Conservation (phyloP, 53 echinoderm and acorn worm species). For the Pentamera pediparva region DNA sequence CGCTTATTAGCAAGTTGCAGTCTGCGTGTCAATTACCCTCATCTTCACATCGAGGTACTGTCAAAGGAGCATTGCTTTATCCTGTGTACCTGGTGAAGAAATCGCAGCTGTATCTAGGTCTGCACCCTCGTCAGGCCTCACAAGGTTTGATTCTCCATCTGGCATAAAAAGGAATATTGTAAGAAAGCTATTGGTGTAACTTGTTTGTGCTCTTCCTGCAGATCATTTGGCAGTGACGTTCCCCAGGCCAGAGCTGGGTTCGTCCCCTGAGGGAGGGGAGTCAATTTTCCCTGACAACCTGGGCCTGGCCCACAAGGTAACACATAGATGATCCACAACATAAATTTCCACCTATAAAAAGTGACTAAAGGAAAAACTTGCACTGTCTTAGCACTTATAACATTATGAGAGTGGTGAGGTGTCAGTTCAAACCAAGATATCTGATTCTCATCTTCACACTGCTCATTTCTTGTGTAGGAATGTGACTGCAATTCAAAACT, state of each 20-base stretch:
- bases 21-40: too few species aligned
- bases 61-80: too few species aligned
- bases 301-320: conserved; percentile 15
- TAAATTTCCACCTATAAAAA: background rate
- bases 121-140: too few species aligned
- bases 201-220: background rate
- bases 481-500: too few species aligned
- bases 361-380: too few species aligned
- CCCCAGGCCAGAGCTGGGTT: conserved; percentile 65
- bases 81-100: too few species aligned
- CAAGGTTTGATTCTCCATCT: background rate
- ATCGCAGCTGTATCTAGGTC: too few species aligned
- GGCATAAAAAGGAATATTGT: background rate
- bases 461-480: background rate
- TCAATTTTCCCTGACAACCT: conserved; percentile 28
- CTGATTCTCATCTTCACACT: too few species aligned
- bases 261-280: conserved; percentile 45
- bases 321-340: background rate
- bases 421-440: too few species aligned
- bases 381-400: background rate
- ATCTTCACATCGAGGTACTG: too few species aligned
- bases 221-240: conserved; percentile 33
- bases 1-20: too few species aligned
- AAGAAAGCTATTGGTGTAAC: background rate
- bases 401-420: too few species aligned